phyloP scores from a whole-genome alignment of 1,140 invertebrate species.

The Penaeus vannamei region DNA sequence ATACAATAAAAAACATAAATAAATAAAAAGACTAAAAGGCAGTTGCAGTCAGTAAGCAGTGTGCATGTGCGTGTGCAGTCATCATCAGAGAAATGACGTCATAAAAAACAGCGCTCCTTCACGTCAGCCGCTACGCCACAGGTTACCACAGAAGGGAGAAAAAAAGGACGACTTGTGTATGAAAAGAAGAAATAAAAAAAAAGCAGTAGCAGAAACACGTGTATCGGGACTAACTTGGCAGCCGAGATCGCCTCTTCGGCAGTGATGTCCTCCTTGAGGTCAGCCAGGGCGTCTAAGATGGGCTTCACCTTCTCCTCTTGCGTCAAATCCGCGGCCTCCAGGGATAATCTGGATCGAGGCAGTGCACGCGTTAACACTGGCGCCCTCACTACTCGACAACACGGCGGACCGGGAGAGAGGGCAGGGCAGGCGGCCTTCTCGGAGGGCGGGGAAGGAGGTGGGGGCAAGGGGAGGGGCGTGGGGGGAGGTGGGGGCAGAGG shows the following conservation, averaged over 20 bases:
- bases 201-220: neutral
- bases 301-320: constrained; percentile 56
- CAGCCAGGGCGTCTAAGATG: constrained; percentile 49
- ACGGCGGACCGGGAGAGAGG: too few relatives aligned
- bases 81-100: too few relatives aligned
- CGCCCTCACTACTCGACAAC: too few relatives aligned
- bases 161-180: neutral
- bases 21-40: neutral
- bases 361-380: neutral
- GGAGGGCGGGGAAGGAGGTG: too few relatives aligned
- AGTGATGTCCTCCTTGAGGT: constrained; percentile 59
- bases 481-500: too few relatives aligned
- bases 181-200: neutral
- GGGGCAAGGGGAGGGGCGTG: too few relatives aligned
- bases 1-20: neutral
- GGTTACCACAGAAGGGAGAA: neutral
- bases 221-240: constrained; percentile 30
- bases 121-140: too few relatives aligned
- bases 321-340: constrained; percentile 9
- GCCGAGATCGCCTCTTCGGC: constrained; percentile 48
- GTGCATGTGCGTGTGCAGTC: neutral
- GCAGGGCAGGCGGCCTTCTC: too few relatives aligned
- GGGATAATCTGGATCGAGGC: neutral
- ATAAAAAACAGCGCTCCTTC: too few relatives aligned
- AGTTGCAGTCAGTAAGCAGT: constrained; percentile 28